Base-by-base conservation (phyloP, 2,113 vertebrate genomes). In the Vireo altiloquus region DNA sequence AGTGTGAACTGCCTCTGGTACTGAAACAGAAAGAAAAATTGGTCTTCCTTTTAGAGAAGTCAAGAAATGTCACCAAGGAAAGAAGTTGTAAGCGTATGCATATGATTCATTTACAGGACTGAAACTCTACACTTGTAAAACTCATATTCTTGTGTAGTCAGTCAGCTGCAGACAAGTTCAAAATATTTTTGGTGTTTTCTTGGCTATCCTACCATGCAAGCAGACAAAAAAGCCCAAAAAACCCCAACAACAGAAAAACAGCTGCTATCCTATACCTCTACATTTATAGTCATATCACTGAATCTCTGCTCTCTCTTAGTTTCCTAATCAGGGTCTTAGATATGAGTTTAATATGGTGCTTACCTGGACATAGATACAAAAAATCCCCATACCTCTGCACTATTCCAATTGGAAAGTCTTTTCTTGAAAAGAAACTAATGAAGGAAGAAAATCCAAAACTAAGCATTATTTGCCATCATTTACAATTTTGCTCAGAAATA, bases 1-100 rank as follows among this genome's bases (percentile, higher is more conserved):
- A 37, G 76, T 70, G n/a, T 49, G n/a, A 49, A 97, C 97, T 35
- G 95, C 95, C 69, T 94, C 97, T 66, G 98, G 98, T 66, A 98
- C 97, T 98, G 93, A 94, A 97, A 97, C 24, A 94, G 83, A 96
- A 40, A 94, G n/a, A 40, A 88, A 95, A 92, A 16, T 2, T 39
- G 65, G 78, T 60, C 3, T 54, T 17, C 5, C 37, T 84, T 83
- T 76, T 50, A 80, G 12, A 87, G 33, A 53, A 82, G 18, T 59
- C 44, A 87, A 42, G 24, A 87, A 84, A 69, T 33, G 13, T 52
- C 30, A 72, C 10, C 15, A 27, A 47, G 31, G 42, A 81, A 82
- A 87, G 15, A 35, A 78, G 59, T 44, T 78, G 6, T 16, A 77
- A 40, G 8, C 14, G 7, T 35, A 50, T 35, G 10, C 61, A 54